Percentiles rank a stretch among this genome's conserved stretches.
These are phyloP conservation scores for Philereme vetulata DNA, from an alignment of 2,888 invertebrate genomes.

Conservation along the genomic window DNA sequence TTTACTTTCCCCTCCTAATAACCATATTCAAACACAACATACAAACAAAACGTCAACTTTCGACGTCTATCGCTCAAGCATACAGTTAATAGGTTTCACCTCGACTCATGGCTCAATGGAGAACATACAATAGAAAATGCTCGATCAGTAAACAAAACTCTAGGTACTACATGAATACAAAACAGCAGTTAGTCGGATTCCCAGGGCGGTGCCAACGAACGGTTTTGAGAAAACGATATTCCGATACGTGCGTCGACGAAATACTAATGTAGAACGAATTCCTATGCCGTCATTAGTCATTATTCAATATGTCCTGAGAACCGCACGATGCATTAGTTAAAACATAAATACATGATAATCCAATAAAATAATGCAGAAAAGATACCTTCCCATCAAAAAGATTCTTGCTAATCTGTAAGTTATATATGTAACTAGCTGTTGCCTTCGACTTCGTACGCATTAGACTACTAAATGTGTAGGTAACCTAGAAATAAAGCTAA, in stretches of 20 bases:
- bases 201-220: slow-evolving; percentile 74
- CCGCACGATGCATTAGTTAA: slow-evolving; percentile 44
- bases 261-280: slow-evolving; percentile 71
- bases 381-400: too few species aligned
- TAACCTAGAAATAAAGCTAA: too few species aligned
- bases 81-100: slow-evolving; percentile 45
- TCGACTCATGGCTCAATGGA: slow-evolving; percentile 36
- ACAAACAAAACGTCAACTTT: slow-evolving; percentile 37
- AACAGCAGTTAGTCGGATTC: slow-evolving; percentile 64
- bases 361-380: too few species aligned
- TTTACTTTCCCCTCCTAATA: slow-evolving; percentile 48
- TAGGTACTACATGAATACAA: slow-evolving; percentile 60
- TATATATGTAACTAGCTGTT: too few species aligned
- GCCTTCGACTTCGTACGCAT: too few species aligned
- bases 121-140: slow-evolving; percentile 57
- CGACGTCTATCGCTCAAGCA: slow-evolving; percentile 42
- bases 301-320: slow-evolving; percentile 71
- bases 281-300: slow-evolving; percentile 68
- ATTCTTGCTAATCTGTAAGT: too few species aligned
- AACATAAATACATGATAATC: not conserved
- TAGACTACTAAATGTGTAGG: too few species aligned
- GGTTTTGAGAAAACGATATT: slow-evolving; percentile 81
- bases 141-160: slow-evolving; percentile 67
- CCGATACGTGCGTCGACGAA: slow-evolving; percentile 64
- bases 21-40: slow-evolving; percentile 44